A percentile compares a stretch with the other conserved stretches of the same genome.
phyloP scores from a whole-genome alignment of 2,888 invertebrate genomes.

The Copidosoma aretas region DNA sequence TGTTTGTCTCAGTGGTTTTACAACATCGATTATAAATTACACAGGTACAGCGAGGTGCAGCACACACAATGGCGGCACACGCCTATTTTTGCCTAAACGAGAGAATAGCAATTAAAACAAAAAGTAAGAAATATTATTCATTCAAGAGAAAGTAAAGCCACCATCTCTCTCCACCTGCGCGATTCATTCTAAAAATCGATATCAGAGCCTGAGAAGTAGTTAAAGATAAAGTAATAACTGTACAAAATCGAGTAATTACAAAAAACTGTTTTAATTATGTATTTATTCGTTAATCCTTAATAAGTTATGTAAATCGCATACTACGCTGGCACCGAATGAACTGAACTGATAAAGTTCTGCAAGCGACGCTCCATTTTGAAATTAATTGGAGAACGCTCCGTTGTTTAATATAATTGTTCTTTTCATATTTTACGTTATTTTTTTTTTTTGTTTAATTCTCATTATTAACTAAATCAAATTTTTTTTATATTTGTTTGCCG shows the following conservation, averaged over 20 bases:
- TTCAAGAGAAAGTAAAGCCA: constrained; percentile 36
- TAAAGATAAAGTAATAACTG: constrained; percentile 39
- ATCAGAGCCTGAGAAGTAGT: constrained; percentile 40
- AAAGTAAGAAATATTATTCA: constrained; percentile 31
- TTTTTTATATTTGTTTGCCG: constrained; percentile 37
- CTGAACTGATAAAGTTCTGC: constrained; percentile 51
- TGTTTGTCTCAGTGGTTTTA: constrained; percentile 37
- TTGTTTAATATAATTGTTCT: constrained; percentile 42
- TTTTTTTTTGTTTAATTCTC: constrained; percentile 34
- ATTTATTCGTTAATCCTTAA: constrained; percentile 18
- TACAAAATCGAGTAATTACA: constrained; percentile 43
- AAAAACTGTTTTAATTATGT: constrained; percentile 37
- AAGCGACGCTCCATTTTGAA: constrained; percentile 33
- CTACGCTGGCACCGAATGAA: constrained; percentile 54
- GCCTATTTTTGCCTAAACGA: constrained; percentile 23
- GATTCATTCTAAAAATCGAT: constrained; percentile 39
- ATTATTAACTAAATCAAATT: constrained; percentile 43
- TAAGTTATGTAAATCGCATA: constrained; percentile 32
- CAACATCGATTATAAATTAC: constrained; percentile 42
- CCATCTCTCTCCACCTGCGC: constrained; percentile 41
- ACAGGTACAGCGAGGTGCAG: constrained; percentile 42
- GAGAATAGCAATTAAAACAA: constrained; percentile 40
- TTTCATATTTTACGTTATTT: constrained; percentile 38
- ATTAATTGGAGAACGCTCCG: constrained; percentile 26
- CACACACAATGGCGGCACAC: constrained; percentile 30